Evolutionary conservation across 1,140 invertebrate genomes (phyloP).

Genomic region (Phymorhynchus buccinoides): DNA sequence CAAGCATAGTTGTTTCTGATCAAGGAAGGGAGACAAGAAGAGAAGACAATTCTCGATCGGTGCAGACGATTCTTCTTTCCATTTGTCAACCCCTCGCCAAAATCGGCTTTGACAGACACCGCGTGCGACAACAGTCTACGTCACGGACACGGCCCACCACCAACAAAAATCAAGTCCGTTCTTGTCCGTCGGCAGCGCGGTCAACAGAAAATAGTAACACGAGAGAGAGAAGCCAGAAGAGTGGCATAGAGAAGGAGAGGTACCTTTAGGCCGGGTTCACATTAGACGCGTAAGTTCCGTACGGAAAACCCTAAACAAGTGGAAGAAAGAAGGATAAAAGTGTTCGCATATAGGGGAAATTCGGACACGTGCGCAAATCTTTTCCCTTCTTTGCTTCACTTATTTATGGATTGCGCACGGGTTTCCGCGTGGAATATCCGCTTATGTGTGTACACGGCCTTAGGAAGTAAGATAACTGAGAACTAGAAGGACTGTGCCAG

Average conservation of each 20-base stretch:
- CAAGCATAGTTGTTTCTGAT: neutral
- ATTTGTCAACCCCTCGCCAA: neutral
- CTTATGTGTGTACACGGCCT: too few relatives aligned
- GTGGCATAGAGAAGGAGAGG: neutral
- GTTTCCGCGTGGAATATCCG: too few relatives aligned
- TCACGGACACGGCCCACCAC: slow-evolving; percentile 3
- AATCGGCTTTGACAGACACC: neutral
- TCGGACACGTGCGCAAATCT: too few relatives aligned
- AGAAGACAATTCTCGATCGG: neutral
- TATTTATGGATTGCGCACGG: too few relatives aligned
- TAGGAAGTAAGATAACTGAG: neutral
- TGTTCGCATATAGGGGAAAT: too few relatives aligned
- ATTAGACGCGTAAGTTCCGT: too few relatives aligned
- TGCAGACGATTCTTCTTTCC: slow-evolving; percentile 5
- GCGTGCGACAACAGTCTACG: slow-evolving; percentile 3
- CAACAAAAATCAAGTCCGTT: neutral
- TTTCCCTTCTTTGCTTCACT: too few relatives aligned
- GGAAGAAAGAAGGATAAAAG: too few relatives aligned
- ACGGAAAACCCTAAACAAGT: too few relatives aligned
- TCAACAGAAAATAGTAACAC: neutral
- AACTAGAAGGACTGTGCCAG: neutral
- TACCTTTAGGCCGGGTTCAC: too few relatives aligned
- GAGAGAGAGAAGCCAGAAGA: neutral
- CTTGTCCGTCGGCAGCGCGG: neutral
- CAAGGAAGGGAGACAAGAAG: neutral